Conservation (phyloP, 2,888 invertebrate species). For the Lepidonotus clava region DNA sequence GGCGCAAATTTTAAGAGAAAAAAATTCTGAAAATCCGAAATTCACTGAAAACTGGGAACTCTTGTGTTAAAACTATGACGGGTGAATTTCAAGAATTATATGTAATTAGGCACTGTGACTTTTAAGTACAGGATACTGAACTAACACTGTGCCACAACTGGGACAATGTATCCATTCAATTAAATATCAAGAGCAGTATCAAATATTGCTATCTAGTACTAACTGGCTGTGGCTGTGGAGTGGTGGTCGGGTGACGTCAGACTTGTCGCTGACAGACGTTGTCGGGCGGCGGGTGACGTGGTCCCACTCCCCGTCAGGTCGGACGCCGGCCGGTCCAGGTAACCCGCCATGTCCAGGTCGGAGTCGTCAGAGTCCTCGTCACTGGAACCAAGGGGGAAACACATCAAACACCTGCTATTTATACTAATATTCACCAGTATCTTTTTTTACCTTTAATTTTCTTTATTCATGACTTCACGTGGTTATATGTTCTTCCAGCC, state of each 20-base stretch:
- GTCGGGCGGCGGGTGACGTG: not conserved
- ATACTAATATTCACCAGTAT: not conserved
- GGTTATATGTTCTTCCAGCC: too few species aligned
- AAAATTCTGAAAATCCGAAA: too few species aligned
- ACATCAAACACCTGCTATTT: too few species aligned
- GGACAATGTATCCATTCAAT: not conserved
- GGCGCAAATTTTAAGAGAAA: too few species aligned
- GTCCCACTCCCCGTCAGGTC: not conserved
- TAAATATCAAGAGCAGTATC: not conserved
- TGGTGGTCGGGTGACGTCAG: conserved; percentile 23
- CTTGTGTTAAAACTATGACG: too few species aligned
- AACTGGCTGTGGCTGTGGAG: not conserved
- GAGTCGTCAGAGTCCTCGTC: conserved; percentile 43
- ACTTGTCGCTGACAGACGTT: not conserved
- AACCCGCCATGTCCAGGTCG: conserved; percentile 26
- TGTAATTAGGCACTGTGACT: too few species aligned
- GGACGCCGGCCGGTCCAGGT: conserved; percentile 14
- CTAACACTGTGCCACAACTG: too few species aligned
- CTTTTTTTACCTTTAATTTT: not conserved
- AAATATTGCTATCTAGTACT: too few species aligned
- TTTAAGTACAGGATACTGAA: too few species aligned
- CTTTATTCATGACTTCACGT: too few species aligned
- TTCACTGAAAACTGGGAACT: too few species aligned
- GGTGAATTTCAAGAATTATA: too few species aligned
- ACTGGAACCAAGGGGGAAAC: not conserved